Conservation (phyloP, 2,113 vertebrate species). For the Sebastes schlegelii region DNA sequence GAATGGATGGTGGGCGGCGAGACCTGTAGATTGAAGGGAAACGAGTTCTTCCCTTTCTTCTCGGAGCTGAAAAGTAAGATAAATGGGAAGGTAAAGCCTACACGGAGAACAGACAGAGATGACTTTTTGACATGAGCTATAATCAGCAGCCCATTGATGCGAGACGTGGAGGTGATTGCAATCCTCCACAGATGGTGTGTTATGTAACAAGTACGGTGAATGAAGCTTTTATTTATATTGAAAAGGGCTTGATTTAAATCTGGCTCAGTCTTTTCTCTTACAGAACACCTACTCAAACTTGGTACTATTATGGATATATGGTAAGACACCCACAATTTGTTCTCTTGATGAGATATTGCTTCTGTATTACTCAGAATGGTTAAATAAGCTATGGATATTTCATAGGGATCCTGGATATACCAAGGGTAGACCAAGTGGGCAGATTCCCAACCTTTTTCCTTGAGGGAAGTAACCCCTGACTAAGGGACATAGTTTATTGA, state of each 20-base stretch:
- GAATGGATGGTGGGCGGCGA: neutral
- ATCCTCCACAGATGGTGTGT: constrained; percentile 5
- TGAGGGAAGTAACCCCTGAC: too few relatives aligned
- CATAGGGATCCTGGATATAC: neutral
- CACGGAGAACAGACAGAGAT: neutral
- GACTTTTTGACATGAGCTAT: constrained; percentile 11
- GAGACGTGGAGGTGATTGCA: neutral
- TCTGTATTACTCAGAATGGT: neutral
- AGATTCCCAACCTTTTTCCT: too few relatives aligned
- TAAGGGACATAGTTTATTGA: too few relatives aligned
- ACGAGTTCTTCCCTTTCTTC: constrained; percentile 2
- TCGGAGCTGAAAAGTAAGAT: neutral
- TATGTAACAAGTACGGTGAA: constrained; percentile 32
- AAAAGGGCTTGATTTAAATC: constrained; percentile 23
- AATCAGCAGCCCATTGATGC: constrained; percentile 35
- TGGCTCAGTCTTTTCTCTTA: neutral
- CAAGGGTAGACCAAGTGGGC: neutral
- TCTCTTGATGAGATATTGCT: constrained; percentile 1
- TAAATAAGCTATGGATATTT: constrained; percentile 23
- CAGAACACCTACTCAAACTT: neutral
- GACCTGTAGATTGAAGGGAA: constrained; percentile 11
- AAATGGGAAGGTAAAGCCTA: neutral
- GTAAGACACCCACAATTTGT: neutral
- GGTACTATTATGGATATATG: neutral
- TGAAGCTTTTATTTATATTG: constrained; percentile 29